Evolutionary conservation across 2,797 vertebrate genomes (phyloP).

Genomic region (Dermochelys coriacea): DNA sequence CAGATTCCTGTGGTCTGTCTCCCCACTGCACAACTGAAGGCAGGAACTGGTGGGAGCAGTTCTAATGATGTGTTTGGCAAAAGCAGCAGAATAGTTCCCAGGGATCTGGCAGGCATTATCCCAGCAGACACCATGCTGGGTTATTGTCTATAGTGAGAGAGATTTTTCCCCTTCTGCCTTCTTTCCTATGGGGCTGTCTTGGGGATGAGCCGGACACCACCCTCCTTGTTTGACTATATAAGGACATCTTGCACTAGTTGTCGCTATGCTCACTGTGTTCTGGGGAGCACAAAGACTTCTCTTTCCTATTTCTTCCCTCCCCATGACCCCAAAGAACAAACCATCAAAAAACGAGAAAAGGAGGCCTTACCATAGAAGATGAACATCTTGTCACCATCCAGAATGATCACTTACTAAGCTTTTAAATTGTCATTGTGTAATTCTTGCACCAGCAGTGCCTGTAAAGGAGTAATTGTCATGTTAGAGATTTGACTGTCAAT

Average conservation of each 20-base stretch:
- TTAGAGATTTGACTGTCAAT: neutral
- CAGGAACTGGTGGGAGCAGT: neutral
- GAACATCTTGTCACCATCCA: neutral
- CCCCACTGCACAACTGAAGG: neutral
- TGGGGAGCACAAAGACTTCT: neutral
- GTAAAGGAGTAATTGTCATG: neutral
- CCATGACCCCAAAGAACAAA: neutral
- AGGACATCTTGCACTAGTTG: neutral
- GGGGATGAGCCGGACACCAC: neutral
- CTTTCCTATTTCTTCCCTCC: neutral
- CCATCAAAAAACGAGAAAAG: neutral
- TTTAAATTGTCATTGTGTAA: neutral
- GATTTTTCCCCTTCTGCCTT: neutral
- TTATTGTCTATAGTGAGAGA: fast-evolving
- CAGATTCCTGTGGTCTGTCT: neutral
- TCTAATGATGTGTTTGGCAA: neutral
- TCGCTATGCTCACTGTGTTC: neutral
- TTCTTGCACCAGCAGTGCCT: neutral
- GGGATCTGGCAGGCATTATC: neutral
- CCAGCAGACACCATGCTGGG: fast-evolving
- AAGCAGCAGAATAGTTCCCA: conserved; percentile 13
- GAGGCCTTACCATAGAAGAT: neutral
- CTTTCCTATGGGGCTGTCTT: neutral
- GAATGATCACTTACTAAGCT: neutral
- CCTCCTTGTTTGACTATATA: neutral